Evolutionary conservation across 2,797 vertebrate species (phyloP).

Genomic region (Pseudochirops corinnae): DNA sequence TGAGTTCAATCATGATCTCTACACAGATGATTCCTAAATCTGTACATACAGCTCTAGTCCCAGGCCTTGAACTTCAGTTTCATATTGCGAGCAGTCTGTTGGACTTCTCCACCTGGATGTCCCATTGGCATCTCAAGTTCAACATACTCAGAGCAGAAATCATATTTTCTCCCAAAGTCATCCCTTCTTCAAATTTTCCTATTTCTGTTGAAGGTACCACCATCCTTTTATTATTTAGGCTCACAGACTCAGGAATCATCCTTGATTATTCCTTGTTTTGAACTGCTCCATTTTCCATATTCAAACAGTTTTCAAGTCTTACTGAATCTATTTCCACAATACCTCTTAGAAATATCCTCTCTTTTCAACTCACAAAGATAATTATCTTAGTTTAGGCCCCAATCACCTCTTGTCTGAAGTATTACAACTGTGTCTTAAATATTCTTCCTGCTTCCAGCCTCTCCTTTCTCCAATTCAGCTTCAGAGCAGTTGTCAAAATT

Average conservation of each 20-base stretch:
- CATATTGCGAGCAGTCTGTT: background rate
- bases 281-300: background rate
- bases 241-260: background rate
- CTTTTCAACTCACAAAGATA: background rate
- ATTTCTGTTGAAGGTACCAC: background rate
- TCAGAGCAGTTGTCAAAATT: background rate
- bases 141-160: background rate
- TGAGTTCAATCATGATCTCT: constrained; percentile 7
- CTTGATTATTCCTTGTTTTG: background rate
- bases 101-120: background rate
- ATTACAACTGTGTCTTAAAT: background rate
- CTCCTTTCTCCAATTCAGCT: background rate
- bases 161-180: background rate
- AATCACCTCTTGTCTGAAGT: background rate
- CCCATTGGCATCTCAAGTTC: background rate
- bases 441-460: background rate
- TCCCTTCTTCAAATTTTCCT: background rate
- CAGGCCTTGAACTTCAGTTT: background rate
- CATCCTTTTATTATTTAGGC: background rate
- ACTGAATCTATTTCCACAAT: background rate
- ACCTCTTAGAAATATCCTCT: background rate
- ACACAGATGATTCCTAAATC: background rate
- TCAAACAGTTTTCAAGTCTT: background rate
- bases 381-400: background rate
- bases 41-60: background rate